Evolutionary conservation across 2,113 vertebrate genomes (phyloP).

Genomic region (Bothrops jararaca): DNA sequence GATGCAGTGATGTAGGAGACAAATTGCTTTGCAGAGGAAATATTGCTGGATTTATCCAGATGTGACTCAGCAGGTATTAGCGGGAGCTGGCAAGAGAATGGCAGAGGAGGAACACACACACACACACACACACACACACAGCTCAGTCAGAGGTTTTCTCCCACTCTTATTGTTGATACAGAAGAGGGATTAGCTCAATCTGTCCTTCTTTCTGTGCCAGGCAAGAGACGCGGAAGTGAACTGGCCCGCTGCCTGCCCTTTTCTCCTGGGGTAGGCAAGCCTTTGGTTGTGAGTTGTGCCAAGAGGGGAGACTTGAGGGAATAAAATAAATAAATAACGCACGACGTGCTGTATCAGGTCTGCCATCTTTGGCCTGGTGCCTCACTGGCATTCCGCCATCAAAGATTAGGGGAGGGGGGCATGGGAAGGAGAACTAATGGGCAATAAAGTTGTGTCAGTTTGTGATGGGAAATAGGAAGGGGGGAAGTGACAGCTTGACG

Average conservation of each 20-base stretch:
- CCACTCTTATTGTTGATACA: not conserved
- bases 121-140: rapidly evolving
- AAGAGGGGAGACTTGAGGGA: not conserved
- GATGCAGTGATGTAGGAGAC: not conserved
- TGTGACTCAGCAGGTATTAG: not conserved
- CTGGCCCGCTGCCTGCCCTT: not conserved
- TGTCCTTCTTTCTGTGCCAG: not conserved
- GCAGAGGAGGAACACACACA: not conserved
- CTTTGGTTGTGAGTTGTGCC: not conserved
- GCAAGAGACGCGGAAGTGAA: not conserved
- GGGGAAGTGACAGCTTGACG: not conserved
- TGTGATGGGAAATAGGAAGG: not conserved
- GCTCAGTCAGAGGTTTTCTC: not conserved
- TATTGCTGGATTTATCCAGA: constrained; percentile 3
- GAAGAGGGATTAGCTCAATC: not conserved
- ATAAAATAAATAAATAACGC: not conserved
- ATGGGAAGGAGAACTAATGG: not conserved
- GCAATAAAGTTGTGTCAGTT: not conserved
- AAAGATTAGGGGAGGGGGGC: not conserved
- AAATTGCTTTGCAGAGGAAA: not conserved
- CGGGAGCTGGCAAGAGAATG: not conserved
- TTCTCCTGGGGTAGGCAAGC: not conserved
- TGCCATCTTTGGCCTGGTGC: not conserved
- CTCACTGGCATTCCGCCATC: not conserved
- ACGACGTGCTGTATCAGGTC: not conserved